Conservation (phyloP, 2,888 invertebrate genomes). For the Alloplasta piceator region DNA sequence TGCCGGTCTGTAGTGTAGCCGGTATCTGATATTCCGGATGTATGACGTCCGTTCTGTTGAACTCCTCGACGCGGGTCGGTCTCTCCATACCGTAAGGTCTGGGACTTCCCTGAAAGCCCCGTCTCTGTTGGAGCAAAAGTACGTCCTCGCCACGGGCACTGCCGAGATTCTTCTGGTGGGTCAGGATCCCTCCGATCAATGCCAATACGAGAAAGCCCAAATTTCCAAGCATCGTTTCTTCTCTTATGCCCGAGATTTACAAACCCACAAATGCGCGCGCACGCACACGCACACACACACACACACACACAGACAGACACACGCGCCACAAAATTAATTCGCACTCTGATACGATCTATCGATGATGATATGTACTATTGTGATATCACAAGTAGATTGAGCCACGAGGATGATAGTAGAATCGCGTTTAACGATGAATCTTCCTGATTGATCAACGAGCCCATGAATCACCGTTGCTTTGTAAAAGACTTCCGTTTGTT, state of each 20-base stretch:
- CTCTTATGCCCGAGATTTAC: no score
- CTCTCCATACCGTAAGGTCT: constrained; percentile 78
- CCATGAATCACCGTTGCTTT: no score
- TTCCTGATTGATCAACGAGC: no score
- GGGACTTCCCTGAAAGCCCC: constrained; percentile 72
- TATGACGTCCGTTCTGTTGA: constrained; percentile 80
- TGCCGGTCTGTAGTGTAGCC: constrained; percentile 79
- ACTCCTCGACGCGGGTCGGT: constrained; percentile 78
- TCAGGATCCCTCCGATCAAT: constrained; percentile 42
- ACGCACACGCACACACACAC: background rate
- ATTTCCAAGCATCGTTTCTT: constrained; percentile 52
- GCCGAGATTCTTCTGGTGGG: constrained; percentile 59
- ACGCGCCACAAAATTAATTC: background rate
- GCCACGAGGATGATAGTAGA: no score
- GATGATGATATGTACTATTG: no score
- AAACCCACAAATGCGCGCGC: background rate
- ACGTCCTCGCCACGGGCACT: constrained; percentile 66
- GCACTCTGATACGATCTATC: no score
- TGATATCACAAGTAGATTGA: no score
- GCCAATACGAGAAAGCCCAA: constrained; percentile 47
- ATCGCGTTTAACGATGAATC: no score
- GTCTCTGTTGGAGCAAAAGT: constrained; percentile 60
- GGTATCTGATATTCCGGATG: constrained; percentile 82
- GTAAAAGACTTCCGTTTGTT: no score
- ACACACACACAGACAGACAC: background rate